These are phyloP conservation scores for Falco cherrug DNA, from an alignment of 2,797 vertebrate species.

Conservation along the genomic window DNA sequence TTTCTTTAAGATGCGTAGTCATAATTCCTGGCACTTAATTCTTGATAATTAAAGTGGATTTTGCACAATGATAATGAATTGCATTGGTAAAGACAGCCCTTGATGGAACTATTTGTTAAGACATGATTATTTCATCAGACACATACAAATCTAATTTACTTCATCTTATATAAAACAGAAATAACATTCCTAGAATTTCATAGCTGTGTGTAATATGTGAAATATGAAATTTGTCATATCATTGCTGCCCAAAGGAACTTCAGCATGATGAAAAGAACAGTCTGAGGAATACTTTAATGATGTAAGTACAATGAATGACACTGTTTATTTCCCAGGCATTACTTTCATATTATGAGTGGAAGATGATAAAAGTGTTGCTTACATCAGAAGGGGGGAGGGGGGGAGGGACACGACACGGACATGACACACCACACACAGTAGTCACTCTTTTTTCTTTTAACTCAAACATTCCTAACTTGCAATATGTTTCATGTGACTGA, in stretches of 20 bases:
- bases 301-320: background rate
- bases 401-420: too few species aligned
- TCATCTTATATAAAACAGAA: background rate
- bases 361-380: background rate
- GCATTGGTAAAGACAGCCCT: background rate
- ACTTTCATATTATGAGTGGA: background rate
- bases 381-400: background rate
- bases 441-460: background rate
- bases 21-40: background rate
- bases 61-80: background rate
- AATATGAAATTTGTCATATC: background rate
- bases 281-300: background rate
- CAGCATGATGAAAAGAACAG: background rate
- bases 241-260: background rate
- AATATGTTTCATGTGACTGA: background rate
- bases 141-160: background rate
- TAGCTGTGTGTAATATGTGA: background rate
- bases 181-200: background rate
- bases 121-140: background rate
- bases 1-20: background rate
- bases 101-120: background rate
- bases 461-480: background rate
- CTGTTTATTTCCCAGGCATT: background rate
- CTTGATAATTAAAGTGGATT: background rate
- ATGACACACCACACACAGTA: too few species aligned